Evolutionary conservation across 2,888 invertebrate species (phyloP), one percentile per base, ranked within the genome.

Genomic region (Euzetes globulus): DNA sequence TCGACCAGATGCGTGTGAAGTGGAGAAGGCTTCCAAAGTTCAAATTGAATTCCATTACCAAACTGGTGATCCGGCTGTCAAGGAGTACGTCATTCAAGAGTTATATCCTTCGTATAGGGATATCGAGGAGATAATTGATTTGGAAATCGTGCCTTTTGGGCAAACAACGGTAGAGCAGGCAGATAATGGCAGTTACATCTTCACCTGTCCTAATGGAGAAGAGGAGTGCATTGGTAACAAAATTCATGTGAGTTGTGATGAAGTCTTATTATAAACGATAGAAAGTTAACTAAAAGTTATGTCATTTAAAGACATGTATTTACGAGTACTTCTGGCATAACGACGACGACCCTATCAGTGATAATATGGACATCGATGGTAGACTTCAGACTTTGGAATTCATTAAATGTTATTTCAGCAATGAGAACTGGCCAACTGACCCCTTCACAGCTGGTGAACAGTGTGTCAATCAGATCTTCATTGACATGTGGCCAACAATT

Each of bases 341-440:
- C n/a, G 70, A 72, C 25, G 72, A 72, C 47, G 72, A 72, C 19
- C 72, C 72, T 19, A 58, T 72, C 33, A 72, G 72, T 45, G 72
- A 63, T 27, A 73, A 63, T 19, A 45, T 47, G 5, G 45, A 29
- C 37, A n/a, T 25, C 22, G 47, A 73, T 17, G 74, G 74, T 47
- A 33, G 50, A 22, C 37, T 73, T 1, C 74, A 73, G 27, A 41
- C 50, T 5, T 47, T 73, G 11, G 29, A 73, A 4, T 73, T 70
- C 27, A 19, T 73, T 15, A 17, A 70, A 17, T 73, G 74, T 33
- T 73, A 73, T 22, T 73, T 73, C 25, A 25, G 13, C 5, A 73
- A 37, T 13, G 13, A n/a, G 17, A 25, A 50, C 47, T 63, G 29
- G 41, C 63, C 63, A n/a, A 50, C 17, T 17, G 60, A 73, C 19